A percentile compares a stretch with the other conserved stretches of the same genome.
Evolutionary conservation across 2,113 vertebrate species (phyloP).

Genomic region (Calonectris borealis): DNA sequence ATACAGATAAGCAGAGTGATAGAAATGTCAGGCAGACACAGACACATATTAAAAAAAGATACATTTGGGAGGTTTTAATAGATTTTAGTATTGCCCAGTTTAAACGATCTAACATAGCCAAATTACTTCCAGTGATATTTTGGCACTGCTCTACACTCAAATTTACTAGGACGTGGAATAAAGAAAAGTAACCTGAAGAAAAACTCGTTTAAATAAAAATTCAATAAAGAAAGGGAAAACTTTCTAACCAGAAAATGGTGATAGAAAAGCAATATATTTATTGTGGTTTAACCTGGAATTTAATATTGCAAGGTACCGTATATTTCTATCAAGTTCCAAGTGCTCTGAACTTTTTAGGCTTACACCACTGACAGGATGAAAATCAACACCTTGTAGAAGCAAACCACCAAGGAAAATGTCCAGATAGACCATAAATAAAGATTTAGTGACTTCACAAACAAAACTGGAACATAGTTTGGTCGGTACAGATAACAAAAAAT

Average conservation of each 20-base stretch:
- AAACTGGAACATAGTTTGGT: not conserved
- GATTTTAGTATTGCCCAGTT: not conserved
- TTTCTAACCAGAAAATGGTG: not conserved
- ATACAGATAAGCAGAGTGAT: not conserved
- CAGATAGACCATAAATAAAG: not conserved
- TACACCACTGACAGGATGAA: not conserved
- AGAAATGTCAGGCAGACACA: not conserved
- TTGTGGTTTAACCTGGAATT: not conserved
- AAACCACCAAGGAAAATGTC: not conserved
- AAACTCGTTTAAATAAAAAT: not conserved
- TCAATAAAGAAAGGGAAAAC: not conserved
- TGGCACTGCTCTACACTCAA: not conserved
- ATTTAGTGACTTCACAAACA: not conserved
- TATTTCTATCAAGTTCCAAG: not conserved
- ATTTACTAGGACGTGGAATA: not conserved
- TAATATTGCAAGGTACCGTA: not conserved
- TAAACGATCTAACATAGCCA: not conserved
- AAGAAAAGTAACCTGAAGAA: not conserved
- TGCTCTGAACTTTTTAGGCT: not conserved
- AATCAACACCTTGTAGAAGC: not conserved
- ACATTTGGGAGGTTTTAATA: not conserved
- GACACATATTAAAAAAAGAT: rapidly evolving
- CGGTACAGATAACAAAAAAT: not conserved
- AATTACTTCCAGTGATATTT: not conserved
- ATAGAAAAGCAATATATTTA: not conserved